Base-by-base conservation (phyloP, 2,797 vertebrate genomes). In the Cirrhinus mrigala region DNA sequence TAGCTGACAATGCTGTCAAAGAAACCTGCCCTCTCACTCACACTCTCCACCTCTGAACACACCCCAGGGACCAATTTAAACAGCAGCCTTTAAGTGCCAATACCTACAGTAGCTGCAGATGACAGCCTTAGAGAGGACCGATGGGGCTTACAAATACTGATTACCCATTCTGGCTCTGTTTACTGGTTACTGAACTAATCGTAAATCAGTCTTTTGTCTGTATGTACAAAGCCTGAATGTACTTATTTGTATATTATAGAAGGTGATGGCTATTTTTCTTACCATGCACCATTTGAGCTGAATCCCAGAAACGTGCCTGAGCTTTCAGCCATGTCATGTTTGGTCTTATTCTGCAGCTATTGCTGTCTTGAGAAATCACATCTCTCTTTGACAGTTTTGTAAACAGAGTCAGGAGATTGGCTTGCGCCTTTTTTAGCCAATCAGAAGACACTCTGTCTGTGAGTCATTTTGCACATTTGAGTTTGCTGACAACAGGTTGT, bases 1-100 rank as follows among this genome's bases (percentile, higher is more conserved):
- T 87, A 85, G 64, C 62, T 89, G 85, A 85, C 80, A 87, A 27
- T 50, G 50, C 83, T 88, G 87, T 88, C 88, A 88, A 85, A 83
- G 73, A 81, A 88, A 85, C 80, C 77, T 90, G 88, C 83, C 68
- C 80, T 82, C 33, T 71, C 52, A 76, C 66, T 46, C 79, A 76
- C 60, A 46, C 75, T 69, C 33, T 79, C 48, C 80, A 70, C 62
- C 73, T 83, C 75, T 68, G 46, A 89, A 85, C 77, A 78, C 66
- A 85, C 85, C 81, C 82, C 40, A 46, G 82, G 52, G 78, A 71
- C 82, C 88, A 78, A 82, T 83, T 88, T 85, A 82, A 79, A 66
- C 52, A 60, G 85, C 52, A 66, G 40, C 50, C 48, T 87, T 82
- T 88, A 71, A 87, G 79, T 60, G 82, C 52, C 75, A 77, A 52